phyloP scores from a whole-genome alignment of 2,113 vertebrate species.

The Stigmatopora argus region DNA sequence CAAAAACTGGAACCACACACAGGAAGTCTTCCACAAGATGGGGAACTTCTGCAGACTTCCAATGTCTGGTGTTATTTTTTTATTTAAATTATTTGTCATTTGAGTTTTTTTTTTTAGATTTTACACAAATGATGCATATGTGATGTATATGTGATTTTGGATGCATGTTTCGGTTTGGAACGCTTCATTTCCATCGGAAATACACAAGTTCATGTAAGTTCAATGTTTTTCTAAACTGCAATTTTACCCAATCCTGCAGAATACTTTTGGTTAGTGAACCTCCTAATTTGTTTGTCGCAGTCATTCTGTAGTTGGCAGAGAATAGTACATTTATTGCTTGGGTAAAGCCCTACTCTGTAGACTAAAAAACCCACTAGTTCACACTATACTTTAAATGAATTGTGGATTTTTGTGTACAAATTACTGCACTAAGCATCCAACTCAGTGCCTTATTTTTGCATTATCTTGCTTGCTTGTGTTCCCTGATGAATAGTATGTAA shows the following conservation, averaged over 20 bases:
- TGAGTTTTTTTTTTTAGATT: not conserved
- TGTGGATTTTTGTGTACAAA: conserved; percentile 27
- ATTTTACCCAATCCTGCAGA: not conserved
- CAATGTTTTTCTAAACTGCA: conserved; percentile 1
- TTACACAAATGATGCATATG: not conserved
- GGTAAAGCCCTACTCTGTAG: not conserved
- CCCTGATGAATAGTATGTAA: conserved; percentile 26
- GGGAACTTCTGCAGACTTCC: no score
- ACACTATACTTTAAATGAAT: not conserved
- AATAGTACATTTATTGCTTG: not conserved
- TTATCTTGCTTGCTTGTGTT: conserved; percentile 19
- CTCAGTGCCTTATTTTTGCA: conserved; percentile 30
- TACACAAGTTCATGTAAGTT: not conserved
- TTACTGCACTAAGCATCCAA: conserved; percentile 8
- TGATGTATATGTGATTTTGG: not conserved
- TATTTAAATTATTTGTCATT: no score
- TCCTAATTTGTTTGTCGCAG: not conserved
- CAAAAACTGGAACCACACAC: no score
- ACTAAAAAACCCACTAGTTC: not conserved
- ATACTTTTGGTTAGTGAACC: not conserved
- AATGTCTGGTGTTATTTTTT: no score
- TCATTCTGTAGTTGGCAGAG: not conserved
- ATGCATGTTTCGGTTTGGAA: not conserved
- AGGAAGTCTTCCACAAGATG: no score
- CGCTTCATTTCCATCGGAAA: not conserved